phyloP scores from a whole-genome alignment of 1,140 invertebrate genomes.

The Andricus grossulariae region DNA sequence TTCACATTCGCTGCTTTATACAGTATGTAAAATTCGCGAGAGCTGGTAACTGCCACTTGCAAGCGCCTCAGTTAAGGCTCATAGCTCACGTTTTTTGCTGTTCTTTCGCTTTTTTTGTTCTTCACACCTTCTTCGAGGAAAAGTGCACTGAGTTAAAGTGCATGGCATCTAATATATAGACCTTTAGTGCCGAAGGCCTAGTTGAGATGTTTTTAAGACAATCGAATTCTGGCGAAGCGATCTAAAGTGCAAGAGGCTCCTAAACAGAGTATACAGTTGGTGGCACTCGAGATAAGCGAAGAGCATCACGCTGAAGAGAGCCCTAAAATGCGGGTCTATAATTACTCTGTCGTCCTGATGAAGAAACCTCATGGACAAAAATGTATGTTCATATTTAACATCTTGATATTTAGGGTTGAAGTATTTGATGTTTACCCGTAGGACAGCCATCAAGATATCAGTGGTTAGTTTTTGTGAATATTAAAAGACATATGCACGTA shows the following conservation, averaged over 20 bases:
- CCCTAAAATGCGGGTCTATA: no score
- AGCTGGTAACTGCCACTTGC: slow-evolving; percentile 10
- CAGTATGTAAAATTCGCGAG: slow-evolving; percentile 48
- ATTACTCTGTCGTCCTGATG: no score
- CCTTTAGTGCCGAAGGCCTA: slow-evolving; percentile 47
- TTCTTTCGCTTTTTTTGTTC: slow-evolving; percentile 45
- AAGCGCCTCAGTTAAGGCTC: slow-evolving; percentile 32
- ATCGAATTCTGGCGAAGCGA: slow-evolving; percentile 51
- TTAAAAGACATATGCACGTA: no score
- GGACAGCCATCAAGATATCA: no score
- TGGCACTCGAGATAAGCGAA: neutral
- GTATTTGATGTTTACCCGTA: no score
- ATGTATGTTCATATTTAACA: no score
- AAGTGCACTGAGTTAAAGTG: slow-evolving; percentile 59
- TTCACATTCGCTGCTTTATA: slow-evolving; percentile 39
- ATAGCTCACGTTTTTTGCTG: slow-evolving; percentile 46
- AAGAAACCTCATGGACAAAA: no score
- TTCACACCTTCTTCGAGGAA: slow-evolving; percentile 52
- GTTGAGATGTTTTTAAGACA: slow-evolving; percentile 54
- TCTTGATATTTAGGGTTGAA: no score
- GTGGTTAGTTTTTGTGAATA: no score
- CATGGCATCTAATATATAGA: slow-evolving; percentile 46
- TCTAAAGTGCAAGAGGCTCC: neutral
- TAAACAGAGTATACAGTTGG: neutral
- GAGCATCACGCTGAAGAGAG: no score